A percentile compares a stretch with the other conserved stretches of the same genome.
phyloP scores from a whole-genome alignment of 2,888 invertebrate species.

The Lasioglossum marginatum region DNA sequence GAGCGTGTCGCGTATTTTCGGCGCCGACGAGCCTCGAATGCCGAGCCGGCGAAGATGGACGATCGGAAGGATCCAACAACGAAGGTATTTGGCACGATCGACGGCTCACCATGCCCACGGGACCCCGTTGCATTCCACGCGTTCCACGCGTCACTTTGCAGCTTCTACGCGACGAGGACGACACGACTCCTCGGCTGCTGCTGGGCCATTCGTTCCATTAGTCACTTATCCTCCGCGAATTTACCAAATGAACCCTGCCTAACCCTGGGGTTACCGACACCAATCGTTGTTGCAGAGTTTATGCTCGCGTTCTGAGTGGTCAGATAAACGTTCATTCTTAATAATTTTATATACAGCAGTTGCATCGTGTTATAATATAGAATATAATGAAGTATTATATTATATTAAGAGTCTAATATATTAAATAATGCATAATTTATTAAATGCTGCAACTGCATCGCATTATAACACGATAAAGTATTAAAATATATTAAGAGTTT shows the following conservation, averaged over 20 bases:
- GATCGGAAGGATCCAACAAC: slow-evolving; percentile 50
- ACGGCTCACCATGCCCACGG: slow-evolving; percentile 50
- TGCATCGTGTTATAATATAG: too few species aligned
- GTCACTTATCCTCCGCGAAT: background rate
- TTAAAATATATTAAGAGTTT: too few species aligned
- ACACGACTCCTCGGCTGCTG: background rate
- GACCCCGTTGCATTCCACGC: slow-evolving; percentile 67
- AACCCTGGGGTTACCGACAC: background rate
- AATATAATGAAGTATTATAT: too few species aligned
- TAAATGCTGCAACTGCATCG: too few species aligned
- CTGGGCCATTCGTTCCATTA: background rate
- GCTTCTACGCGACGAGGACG: slow-evolving; percentile 30
- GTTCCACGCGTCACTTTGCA: slow-evolving; percentile 67
- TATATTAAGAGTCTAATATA: too few species aligned
- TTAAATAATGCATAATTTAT: too few species aligned
- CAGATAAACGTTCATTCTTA: too few species aligned
- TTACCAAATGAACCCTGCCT: background rate
- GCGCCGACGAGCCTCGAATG: background rate
- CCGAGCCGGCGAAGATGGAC: slow-evolving; percentile 22
- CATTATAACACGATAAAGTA: too few species aligned
- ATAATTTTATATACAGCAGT: too few species aligned
- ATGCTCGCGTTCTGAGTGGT: too few species aligned
- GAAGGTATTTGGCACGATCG: slow-evolving; percentile 67
- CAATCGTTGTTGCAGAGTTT: background rate
- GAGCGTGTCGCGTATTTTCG: slow-evolving; percentile 11